Evolutionary conservation across 2,888 invertebrate genomes (phyloP), one percentile per base, ranked within the genome.

Genomic region (Patella depressa): DNA sequence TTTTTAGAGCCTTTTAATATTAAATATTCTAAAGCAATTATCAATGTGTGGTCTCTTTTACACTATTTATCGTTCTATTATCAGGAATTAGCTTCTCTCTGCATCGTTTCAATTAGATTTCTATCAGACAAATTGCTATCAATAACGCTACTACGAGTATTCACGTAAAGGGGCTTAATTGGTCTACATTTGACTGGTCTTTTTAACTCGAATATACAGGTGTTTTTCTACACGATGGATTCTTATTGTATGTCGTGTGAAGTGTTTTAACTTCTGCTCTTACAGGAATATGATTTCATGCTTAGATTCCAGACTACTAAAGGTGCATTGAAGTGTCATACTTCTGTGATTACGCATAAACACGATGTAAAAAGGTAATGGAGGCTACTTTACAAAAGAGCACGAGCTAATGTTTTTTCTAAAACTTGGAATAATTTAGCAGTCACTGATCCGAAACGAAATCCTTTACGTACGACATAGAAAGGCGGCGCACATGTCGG

Each of bases 141-240:
- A 45, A 45, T 45, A 45, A 45, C 45, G 45, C 45, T 45, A 45
- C 45, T 45, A 45, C 45, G 45, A 45, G 9, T 45, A 45, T 45
- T 45, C 45, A 45, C 45, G 45, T 45, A 45, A 45, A 45, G 45
- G 45, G 45, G 45, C 65, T 65, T 65, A 65, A 65, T 65, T 65
- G 65, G 65, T 65, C 65, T 65, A 65, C 65, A 65, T 65, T 65
- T 65, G 19, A 65, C 65, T 65, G 65, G 24, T 65, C 65, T 65
- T 65, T 57, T 65, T 65, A 65, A 24, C 65, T 65, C 65, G 19
- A 14, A 19, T 65, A 24, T 65, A 65, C 65, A 65, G 65, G 65
- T 65, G 65, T 65, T 65, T 65, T 65, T 19, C 65, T 65, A 65
- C 65, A 65, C 19, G 65, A 19, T 65, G 19, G 19, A 65, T 24